A percentile compares a stretch with the other conserved stretches of the same genome.
phyloP scores from a whole-genome alignment of 2,888 invertebrate genomes.

The Leptopilina syphax region DNA sequence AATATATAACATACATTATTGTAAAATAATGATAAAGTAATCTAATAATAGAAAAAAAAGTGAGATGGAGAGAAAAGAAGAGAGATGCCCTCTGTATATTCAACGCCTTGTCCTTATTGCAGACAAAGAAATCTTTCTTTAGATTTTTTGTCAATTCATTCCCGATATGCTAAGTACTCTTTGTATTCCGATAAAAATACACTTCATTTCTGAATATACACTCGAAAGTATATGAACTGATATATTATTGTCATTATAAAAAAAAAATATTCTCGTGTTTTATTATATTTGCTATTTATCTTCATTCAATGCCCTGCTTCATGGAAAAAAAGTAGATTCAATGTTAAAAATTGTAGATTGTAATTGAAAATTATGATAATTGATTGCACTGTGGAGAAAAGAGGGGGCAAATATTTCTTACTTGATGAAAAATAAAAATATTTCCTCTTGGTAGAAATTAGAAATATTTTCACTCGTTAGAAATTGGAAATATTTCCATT shows the following conservation, averaged over 20 bases:
- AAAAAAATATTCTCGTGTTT: not conserved
- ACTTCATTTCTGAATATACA: not conserved
- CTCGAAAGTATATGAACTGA: not conserved
- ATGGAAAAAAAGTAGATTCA: too few relatives aligned
- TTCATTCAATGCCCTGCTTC: not conserved
- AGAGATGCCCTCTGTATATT: not conserved
- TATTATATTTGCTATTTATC: not conserved
- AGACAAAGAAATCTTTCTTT: slow-evolving; percentile 13
- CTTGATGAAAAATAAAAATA: too few relatives aligned
- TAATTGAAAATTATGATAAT: too few relatives aligned
- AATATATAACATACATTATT: too few relatives aligned
- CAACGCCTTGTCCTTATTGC: slow-evolving; percentile 13
- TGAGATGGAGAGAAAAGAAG: too few relatives aligned
- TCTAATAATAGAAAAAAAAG: too few relatives aligned
- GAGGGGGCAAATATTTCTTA: not conserved
- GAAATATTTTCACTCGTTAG: too few relatives aligned
- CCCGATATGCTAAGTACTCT: slow-evolving; percentile 16
- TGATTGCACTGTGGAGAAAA: not conserved
- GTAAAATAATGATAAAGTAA: slow-evolving; percentile 3
- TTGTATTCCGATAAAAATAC: slow-evolving; percentile 10
- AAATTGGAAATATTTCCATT: too few relatives aligned
- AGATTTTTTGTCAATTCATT: slow-evolving; percentile 27
- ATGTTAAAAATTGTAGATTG: too few relatives aligned
- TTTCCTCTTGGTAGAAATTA: too few relatives aligned
- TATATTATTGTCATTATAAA: not conserved